Evolutionary conservation across 2,797 vertebrate species (phyloP), one percentile per base, ranked within the genome.

Genomic region (Acestrorhynchus altus): DNA sequence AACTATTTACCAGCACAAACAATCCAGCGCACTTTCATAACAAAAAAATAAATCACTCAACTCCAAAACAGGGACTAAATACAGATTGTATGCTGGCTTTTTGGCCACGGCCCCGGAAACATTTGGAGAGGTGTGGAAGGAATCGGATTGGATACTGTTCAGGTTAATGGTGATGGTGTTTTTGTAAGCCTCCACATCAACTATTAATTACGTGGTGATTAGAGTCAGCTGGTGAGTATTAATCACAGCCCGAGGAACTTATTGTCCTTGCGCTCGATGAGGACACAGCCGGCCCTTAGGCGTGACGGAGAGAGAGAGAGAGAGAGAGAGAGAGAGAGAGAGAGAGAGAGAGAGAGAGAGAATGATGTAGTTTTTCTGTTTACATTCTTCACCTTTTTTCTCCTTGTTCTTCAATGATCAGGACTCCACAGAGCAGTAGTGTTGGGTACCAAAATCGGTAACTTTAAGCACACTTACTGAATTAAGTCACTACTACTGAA

Each of bases 131-230:
- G 83, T 82, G 70, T 77, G 85, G 87, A 91, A 87, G 63, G 82
- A 76, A 83, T 89, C 88, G 93, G 54, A 93, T 94, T 92, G 87
- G 20, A 92, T 94, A 92, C 88, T 91, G 92, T 90, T 90, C 87
- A 90, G 88, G 90, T 92, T 93, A 95, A 94, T 93, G 91, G 91
- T 88, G 88, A 80, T 86, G 86, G 78, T 92, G 88, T 92, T 93
- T 94, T 90, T 88, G 78, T 92, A 94, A 93, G 92, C 91, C 87
- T 84, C 90, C 88, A 89, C 92, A 93, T 93, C 91, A 94, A 92
- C 93, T 95, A 94, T 95, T 96, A 96, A 96, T 96, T 96, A 96
- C 92, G 87, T 86, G 90, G 91, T 94, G 93, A 95, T 96, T 95
- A 95, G 94, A 94, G 93, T 94, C 91, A 93, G 91, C 90, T 92